phyloP scores from a whole-genome alignment of 2,888 invertebrate species.

The Microctonus aethiopoides region DNA sequence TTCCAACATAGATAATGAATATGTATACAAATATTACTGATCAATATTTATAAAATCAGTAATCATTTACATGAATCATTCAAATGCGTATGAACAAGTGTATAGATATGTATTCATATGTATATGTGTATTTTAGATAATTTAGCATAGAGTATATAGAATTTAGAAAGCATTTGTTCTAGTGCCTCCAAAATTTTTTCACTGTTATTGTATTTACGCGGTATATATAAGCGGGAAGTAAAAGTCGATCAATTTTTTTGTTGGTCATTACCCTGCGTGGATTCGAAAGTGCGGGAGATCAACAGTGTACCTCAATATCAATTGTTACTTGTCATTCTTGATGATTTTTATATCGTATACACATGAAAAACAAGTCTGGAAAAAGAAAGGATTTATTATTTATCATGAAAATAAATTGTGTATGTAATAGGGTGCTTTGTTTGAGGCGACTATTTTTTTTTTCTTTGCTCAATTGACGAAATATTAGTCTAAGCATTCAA shows the following conservation, averaged over 20 bases:
- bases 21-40: too few species aligned
- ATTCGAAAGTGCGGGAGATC: conserved; percentile 13
- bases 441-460: too few species aligned
- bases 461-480: too few species aligned
- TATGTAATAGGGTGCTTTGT: too few species aligned
- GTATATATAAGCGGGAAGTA: conserved; percentile 9
- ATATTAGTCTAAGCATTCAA: too few species aligned
- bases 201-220: neutral
- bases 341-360: neutral
- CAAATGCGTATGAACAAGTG: too few species aligned
- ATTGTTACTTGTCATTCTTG: neutral
- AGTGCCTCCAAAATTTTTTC: neutral
- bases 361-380: too few species aligned
- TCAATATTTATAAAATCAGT: too few species aligned
- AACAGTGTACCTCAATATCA: neutral
- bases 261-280: neutral
- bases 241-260: conserved; percentile 21
- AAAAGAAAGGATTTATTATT: too few species aligned
- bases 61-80: too few species aligned
- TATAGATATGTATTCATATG: neutral
- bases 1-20: too few species aligned
- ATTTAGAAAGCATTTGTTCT: conserved; percentile 21
- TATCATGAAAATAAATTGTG: too few species aligned
- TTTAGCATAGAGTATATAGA: conserved; percentile 1
- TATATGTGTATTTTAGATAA: neutral